Percentiles rank a stretch among this genome's conserved stretches.
phyloP scores from a whole-genome alignment of 2,888 invertebrate species.

The Scaptomyza caliginosa region DNA sequence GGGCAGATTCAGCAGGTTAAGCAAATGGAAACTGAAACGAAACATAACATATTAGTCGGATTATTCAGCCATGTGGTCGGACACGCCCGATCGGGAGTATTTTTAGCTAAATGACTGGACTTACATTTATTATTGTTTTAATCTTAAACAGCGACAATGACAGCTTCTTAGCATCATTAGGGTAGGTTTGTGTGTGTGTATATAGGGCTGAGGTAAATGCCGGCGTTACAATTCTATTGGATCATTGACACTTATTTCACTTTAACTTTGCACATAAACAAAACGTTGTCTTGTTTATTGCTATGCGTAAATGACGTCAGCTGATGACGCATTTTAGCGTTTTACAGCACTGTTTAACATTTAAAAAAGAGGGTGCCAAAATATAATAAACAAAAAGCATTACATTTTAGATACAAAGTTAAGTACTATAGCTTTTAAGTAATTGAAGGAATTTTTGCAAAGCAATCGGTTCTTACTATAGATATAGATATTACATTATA shows the following conservation, averaged over 20 bases:
- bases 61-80: slow-evolving; percentile 27
- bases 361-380: background rate
- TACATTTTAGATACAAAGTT: too few relatives aligned
- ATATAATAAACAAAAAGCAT: background rate
- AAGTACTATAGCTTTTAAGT: background rate
- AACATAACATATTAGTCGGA: slow-evolving; percentile 8
- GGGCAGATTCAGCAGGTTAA: background rate
- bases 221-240: background rate
- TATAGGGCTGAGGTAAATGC: background rate
- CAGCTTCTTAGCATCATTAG: slow-evolving; percentile 28
- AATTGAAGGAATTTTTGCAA: background rate
- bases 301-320: slow-evolving; percentile 65
- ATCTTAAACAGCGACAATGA: slow-evolving; percentile 1
- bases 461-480: too few relatives aligned
- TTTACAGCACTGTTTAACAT: slow-evolving; percentile 20
- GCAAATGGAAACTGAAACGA: slow-evolving; percentile 35
- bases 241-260: slow-evolving; percentile 30
- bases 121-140: slow-evolving; percentile 33
- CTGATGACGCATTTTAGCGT: slow-evolving; percentile 28
- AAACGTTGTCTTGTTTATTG: slow-evolving; percentile 51
- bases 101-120: slow-evolving; percentile 33
- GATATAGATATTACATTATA: background rate
- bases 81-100: slow-evolving; percentile 44
- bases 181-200: background rate
- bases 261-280: slow-evolving; percentile 57